phyloP scores from a whole-genome alignment of 2,113 vertebrate genomes.

The cattle (Bos taurus) region ARS-UCD2.0 NC_037338.1:97228001-97228500 shows the following conservation, averaged over 20 bases:
- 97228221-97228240: neutral
- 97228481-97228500: neutral
- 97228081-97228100: neutral
- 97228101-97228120: neutral
- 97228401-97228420: neutral
- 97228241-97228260: neutral
- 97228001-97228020: rapidly evolving
- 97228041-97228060: neutral
- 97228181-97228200: neutral
- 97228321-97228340: neutral
- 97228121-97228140: neutral
- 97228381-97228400: neutral
- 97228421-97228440: neutral
- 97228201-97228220: neutral
- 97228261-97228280: rapidly evolving
- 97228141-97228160: neutral
- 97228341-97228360: rapidly evolving
- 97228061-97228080: neutral
- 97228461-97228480: neutral
- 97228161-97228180: neutral
- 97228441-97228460: rapidly evolving
- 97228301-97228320: neutral
- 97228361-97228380: neutral
- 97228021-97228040: neutral
- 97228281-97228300: neutral